Base-by-base conservation (phyloP, 2,113 vertebrate genomes). In the Penelope pileata region DNA sequence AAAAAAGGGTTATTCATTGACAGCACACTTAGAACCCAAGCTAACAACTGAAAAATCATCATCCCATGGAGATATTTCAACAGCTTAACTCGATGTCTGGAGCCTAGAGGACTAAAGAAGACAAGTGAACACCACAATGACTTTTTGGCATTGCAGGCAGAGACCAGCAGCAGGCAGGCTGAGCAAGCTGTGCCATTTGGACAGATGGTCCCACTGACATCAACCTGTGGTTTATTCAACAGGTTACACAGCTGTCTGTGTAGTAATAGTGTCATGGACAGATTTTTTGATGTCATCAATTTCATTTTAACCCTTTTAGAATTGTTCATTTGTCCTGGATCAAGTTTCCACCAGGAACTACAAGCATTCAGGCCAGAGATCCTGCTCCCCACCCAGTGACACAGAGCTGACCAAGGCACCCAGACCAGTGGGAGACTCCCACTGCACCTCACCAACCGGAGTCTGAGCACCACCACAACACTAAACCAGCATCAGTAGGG, bases 361-460 rank as follows among this genome's bases (percentile, higher is more conserved):
- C 7, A 34, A 72, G 19, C 1, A 0, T 62, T 86, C 42, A 42
- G 26, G 19, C 7, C 26, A 13, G 19, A 72, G 42, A 62, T 2
- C 2, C 10, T 42, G 1, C 34, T 85, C 11, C 42, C 10, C 32
- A 1, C 2, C 7, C 15, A 26, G 78, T 12, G 19, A 42, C 0
- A 22, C 0, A 16, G 22, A 21, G 9, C 29, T 64, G 11, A 36
- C 36, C 12, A 42, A 75, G 62, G 4, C 0, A 0, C 43, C 4
- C 48, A 43, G 67, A 47, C 17, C 34, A 68, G 23, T 21, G 6
- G 10, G 34, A 80, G 47, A 64, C 17, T 34, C 29, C 9, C 22
- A 26, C 1, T 34, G 23, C 8, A 10, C 23, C 29, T 68, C 48
- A 24, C 27, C 40, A 63, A 6, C 9, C 12, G 56, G 36, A 48